Conservation (phyloP, 2,113 vertebrate genomes). For the Garra rufa region DNA sequence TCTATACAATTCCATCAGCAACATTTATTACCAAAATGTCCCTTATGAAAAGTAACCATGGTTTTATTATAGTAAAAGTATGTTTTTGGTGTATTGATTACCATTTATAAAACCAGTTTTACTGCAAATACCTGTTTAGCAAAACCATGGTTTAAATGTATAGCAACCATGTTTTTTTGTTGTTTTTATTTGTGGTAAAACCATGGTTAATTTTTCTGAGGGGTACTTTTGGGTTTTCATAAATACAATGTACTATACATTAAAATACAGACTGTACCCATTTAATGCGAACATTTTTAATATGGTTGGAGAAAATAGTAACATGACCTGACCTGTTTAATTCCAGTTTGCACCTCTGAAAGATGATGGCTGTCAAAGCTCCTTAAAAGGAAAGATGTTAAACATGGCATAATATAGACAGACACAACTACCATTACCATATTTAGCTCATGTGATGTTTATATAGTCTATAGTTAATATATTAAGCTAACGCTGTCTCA, state of each 20-base stretch:
- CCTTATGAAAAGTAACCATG: too few species aligned
- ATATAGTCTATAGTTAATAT: neutral
- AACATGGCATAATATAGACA: neutral
- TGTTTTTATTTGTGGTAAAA: too few species aligned
- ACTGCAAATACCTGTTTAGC: too few species aligned
- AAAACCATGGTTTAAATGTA: too few species aligned
- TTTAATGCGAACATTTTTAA: neutral
- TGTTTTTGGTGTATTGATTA: too few species aligned
- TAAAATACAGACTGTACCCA: neutral
- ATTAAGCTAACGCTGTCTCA: neutral
- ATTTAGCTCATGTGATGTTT: neutral
- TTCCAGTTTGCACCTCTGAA: neutral
- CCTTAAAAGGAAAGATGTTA: neutral
- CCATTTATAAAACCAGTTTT: too few species aligned
- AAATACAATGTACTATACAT: too few species aligned
- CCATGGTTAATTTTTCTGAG: too few species aligned
- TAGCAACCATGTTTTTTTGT: too few species aligned
- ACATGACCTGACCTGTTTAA: neutral
- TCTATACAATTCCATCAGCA: neutral
- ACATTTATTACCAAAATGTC: neutral
- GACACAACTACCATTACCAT: neutral
- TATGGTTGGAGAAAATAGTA: neutral
- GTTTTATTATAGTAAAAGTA: too few species aligned
- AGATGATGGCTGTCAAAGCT: neutral
- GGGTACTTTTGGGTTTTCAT: too few species aligned